phyloP scores from a whole-genome alignment of 2,113 vertebrate species.

The Coracopsis vasa region DNA sequence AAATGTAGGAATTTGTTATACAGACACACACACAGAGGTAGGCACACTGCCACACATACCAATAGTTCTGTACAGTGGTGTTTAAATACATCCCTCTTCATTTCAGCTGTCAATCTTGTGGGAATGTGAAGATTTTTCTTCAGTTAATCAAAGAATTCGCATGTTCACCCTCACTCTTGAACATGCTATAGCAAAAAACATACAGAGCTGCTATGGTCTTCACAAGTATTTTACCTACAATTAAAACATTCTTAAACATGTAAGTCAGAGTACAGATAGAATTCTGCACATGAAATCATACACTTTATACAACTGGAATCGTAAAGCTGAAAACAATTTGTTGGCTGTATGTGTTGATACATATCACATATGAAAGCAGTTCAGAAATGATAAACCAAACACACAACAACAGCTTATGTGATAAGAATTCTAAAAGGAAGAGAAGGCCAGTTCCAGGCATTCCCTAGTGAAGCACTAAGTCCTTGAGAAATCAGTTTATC shows the following conservation, averaged over 20 bases:
- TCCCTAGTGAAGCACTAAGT: background rate
- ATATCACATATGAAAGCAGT: background rate
- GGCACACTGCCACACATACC: background rate
- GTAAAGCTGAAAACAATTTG: background rate
- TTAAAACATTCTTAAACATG: background rate
- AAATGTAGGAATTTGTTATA: background rate
- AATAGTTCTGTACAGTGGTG: background rate
- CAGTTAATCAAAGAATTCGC: background rate
- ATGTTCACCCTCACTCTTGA: background rate
- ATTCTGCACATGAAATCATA: background rate
- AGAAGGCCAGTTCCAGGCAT: background rate
- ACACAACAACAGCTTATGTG: background rate
- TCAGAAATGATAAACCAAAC: background rate
- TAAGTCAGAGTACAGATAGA: background rate
- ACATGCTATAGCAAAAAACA: background rate
- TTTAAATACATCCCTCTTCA: background rate
- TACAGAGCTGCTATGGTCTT: background rate
- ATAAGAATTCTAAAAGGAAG: background rate
- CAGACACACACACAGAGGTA: background rate
- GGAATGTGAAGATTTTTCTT: background rate
- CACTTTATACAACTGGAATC: background rate
- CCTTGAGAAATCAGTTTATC: background rate
- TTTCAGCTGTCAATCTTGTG: background rate
- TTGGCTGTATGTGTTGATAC: background rate
- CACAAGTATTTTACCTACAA: background rate